Evolutionary conservation across 2,888 invertebrate species (phyloP), one percentile per base, ranked within the genome.

Genomic region (Apodemia mormo): DNA sequence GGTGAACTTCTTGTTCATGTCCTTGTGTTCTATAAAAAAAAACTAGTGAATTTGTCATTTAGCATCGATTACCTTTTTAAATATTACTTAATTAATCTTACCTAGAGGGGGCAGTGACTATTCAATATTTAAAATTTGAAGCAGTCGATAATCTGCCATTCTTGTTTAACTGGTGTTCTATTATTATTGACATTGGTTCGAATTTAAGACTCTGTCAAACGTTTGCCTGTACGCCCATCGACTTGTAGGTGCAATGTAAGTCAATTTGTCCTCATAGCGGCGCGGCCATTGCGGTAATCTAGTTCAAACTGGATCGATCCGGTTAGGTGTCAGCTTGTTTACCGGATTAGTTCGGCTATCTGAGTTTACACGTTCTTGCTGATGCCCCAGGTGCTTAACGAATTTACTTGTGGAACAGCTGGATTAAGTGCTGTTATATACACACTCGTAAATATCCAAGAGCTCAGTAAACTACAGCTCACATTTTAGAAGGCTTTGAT

Each of bases 201-300:
- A 40, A 40, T 40, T 40, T 40, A 40, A 70, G 45, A 52, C 66
- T 73, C 72, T 74, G 45, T 29, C 52, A 4, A 9, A 76, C 72
- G 72, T 69, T 76, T 69, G 66, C 68, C 70, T 77, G 52, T 66
- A 58, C 70, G 65, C 58, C 9, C 70, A 73, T 75, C 74, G 76
- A 78, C 77, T 82, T 81, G 79, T 80, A 81, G 81, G 80, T 82
- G 81, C 80, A 80, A 80, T 85, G 84, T 87, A 83, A 88, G 87
- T 87, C 86, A 86, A 89, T 88, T 88, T 87, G 87, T 87, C 81
- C 80, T 70, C 76, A 79, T 80, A 74, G 77, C 77, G 75, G 69
- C 76, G 74, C 74, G 80, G 76, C 78, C 80, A 78, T 79, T 76
- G 79, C 79, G 79, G 82, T 87, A 85, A 89, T 88, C 87, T 79